Conservation (phyloP, 1,140 invertebrate genomes). For the Apocrypta bakeri region DNA sequence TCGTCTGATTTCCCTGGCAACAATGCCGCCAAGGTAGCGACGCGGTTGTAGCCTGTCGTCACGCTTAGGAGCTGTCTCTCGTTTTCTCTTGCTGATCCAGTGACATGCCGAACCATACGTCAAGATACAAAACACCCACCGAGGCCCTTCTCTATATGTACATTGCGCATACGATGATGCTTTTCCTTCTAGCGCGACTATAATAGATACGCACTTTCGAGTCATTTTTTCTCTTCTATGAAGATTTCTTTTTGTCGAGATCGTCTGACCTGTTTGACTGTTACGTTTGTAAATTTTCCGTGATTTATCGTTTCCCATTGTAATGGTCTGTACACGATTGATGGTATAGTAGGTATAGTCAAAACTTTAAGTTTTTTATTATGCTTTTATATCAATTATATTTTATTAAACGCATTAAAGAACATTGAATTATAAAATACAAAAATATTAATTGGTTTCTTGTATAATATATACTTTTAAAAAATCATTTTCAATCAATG, state of each 20-base stretch:
- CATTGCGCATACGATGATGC: constrained; percentile 18
- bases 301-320: neutral
- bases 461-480: too few relatives aligned
- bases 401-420: too few relatives aligned
- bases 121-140: constrained; percentile 57
- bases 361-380: too few relatives aligned
- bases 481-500: too few relatives aligned
- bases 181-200: constrained; percentile 16
- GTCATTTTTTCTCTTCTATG: constrained; percentile 33
- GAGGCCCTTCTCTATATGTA: constrained; percentile 38
- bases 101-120: constrained; percentile 67
- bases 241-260: constrained; percentile 10
- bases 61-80: constrained; percentile 41
- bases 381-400: too few relatives aligned
- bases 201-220: neutral
- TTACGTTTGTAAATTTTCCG: neutral
- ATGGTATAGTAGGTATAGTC: too few relatives aligned
- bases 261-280: neutral
- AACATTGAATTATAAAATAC: too few relatives aligned
- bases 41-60: constrained; percentile 58
- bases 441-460: too few relatives aligned
- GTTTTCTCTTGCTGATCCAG: constrained; percentile 65
- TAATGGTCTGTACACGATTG: neutral
- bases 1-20: constrained; percentile 76
- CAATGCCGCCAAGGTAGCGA: constrained; percentile 69